Percentiles rank a stretch among this genome's conserved stretches.
Conservation (phyloP, 30 jellyfish, hydroid and myxozoan genomes). For the Phacellophora camtschatica region DNA sequence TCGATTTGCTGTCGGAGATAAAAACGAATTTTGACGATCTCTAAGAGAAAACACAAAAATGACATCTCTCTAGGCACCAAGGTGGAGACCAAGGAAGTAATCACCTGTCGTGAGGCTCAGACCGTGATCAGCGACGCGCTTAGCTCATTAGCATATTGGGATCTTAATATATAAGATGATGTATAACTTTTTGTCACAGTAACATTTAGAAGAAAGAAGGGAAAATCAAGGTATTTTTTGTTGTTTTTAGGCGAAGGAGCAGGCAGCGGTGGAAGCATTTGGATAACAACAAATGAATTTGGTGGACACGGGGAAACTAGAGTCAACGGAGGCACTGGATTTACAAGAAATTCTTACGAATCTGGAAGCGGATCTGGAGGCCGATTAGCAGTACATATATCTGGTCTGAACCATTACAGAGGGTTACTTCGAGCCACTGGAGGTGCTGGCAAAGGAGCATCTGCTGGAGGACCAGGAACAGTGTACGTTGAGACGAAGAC, state of each 20-base stretch:
- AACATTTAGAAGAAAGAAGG: too few species aligned
- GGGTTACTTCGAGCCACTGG: conserved; percentile 33
- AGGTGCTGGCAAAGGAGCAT: conserved; percentile 34
- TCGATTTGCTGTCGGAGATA: too few species aligned
- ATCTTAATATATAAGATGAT: too few species aligned
- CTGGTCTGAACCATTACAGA: conserved; percentile 20
- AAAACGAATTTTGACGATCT: too few species aligned
- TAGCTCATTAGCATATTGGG: too few species aligned
- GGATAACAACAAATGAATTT: conserved; percentile 41
- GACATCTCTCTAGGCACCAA: too few species aligned
- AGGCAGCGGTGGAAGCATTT: conserved; percentile 71
- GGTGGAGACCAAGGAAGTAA: too few species aligned
- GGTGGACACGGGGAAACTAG: conserved; percentile 65
- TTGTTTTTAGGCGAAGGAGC: conserved; percentile 63
- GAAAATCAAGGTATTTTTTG: too few species aligned
- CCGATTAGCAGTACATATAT: conserved; percentile 44
- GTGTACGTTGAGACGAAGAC: conserved; percentile 46
- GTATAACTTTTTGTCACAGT: too few species aligned
- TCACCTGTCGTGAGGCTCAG: too few species aligned
- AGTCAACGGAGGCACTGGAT: conserved; percentile 55
- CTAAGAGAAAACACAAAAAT: too few species aligned
- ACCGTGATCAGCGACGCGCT: too few species aligned
- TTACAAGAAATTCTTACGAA: neutral
- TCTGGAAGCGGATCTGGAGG: conserved; percentile 77
- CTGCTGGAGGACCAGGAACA: conserved; percentile 73